Percentiles rank a stretch among this genome's conserved stretches.
These are phyloP conservation scores for Lasioglossum villosulum DNA, from an alignment of 2,888 invertebrate species.

Conservation along the genomic window DNA sequence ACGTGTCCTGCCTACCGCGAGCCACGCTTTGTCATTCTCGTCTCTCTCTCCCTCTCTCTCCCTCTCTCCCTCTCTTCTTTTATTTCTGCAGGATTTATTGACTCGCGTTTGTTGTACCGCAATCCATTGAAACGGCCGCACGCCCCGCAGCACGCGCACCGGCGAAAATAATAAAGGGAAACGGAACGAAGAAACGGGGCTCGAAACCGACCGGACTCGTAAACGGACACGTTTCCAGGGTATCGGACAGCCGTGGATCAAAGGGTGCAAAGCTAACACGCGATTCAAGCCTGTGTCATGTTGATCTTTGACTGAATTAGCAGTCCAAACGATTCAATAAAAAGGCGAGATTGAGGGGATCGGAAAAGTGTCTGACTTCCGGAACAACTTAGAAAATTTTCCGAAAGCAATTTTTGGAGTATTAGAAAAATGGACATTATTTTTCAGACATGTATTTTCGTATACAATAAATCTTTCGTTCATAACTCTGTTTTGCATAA, in stretches of 20 bases:
- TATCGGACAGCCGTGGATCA: neutral
- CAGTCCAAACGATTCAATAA: neutral
- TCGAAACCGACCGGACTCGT: neutral
- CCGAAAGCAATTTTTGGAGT: neutral
- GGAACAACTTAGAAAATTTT: neutral
- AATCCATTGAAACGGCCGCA: neutral
- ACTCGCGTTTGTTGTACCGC: conserved; percentile 25
- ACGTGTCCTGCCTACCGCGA: conserved; percentile 50
- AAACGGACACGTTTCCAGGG: neutral
- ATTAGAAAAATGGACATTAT: neutral
- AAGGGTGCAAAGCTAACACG: too few relatives aligned
- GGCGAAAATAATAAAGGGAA: conserved; percentile 2
- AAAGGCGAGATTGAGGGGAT: neutral
- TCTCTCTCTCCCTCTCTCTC: neutral
- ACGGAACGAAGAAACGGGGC: neutral
- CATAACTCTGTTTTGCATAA: too few relatives aligned
- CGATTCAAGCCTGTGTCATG: neutral
- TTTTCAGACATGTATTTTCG: too few relatives aligned
- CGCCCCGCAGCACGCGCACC: neutral
- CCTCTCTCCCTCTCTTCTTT: conserved; percentile 8
- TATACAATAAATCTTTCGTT: neutral
- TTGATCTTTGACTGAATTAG: neutral
- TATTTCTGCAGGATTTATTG: conserved; percentile 49
- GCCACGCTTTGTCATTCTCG: conserved; percentile 55
- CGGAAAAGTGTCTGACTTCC: neutral